phyloP scores from a whole-genome alignment of 2,113 vertebrate genomes.

The Micromys minutus region DNA sequence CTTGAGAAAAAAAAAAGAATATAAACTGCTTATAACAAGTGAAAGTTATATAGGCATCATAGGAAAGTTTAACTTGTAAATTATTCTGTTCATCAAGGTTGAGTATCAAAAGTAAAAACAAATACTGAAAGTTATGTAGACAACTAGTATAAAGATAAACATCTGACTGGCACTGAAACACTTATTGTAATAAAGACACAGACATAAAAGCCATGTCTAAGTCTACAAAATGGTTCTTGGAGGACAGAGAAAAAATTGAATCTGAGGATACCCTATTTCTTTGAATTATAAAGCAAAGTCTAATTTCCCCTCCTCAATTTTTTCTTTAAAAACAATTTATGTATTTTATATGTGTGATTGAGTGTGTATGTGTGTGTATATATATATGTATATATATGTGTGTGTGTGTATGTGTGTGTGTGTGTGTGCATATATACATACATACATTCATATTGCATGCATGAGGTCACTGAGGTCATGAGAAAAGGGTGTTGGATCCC shows the following conservation, averaged over 20 bases:
- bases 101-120: constrained; percentile 47
- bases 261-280: constrained; percentile 42
- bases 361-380: not conserved
- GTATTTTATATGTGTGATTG: not conserved
- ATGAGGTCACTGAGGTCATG: not conserved
- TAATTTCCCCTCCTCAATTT: not conserved
- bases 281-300: constrained; percentile 43
- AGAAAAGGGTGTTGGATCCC: not conserved
- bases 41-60: constrained; percentile 44
- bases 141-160: not conserved
- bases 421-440: not conserved
- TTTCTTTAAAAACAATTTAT: not conserved
- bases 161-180: not conserved
- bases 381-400: not conserved
- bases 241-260: not conserved
- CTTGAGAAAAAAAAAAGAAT: too few species aligned
- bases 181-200: constrained; percentile 43
- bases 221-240: constrained; percentile 27
- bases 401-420: too few species aligned
- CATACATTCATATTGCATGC: not conserved
- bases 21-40: constrained; percentile 29
- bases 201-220: constrained; percentile 27
- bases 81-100: constrained; percentile 23
- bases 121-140: constrained; percentile 19
- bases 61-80: constrained; percentile 18